Evolutionary conservation across 1,140 invertebrate genomes (phyloP).

Genomic region (Rhagoletis pomonella): DNA sequence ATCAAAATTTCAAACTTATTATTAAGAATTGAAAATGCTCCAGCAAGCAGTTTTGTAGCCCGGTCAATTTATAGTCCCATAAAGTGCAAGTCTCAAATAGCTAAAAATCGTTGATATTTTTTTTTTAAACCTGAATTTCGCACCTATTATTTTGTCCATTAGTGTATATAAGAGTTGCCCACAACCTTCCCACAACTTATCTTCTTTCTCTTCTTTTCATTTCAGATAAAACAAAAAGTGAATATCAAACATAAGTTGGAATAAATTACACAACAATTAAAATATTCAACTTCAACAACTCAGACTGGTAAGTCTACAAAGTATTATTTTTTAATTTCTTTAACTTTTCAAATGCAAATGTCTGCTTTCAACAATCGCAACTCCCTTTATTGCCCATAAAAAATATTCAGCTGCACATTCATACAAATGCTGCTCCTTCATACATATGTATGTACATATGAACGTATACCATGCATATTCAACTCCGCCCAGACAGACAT

Average conservation of each 20-base stretch:
- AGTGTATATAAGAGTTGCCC: no score
- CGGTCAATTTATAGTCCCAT: no score
- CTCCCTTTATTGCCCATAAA: constrained; percentile 32
- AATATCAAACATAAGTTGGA: not conserved
- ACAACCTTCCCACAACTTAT: no score
- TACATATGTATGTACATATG: not conserved
- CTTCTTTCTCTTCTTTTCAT: not conserved
- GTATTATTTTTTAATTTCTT: not conserved
- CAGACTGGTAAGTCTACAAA: not conserved
- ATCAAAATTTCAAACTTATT: no score
- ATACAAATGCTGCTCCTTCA: not conserved
- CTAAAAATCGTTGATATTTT: no score
- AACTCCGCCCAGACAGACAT: constrained; percentile 4
- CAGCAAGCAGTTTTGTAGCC: no score
- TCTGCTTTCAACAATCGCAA: constrained; percentile 34
- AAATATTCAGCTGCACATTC: not conserved
- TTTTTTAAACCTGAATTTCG: no score
- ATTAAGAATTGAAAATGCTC: no score
- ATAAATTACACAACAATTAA: constrained; percentile 21
- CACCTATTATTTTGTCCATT: no score
- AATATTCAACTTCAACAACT: not conserved
- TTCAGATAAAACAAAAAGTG: constrained; percentile 1
- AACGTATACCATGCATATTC: not conserved
- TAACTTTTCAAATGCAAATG: constrained; percentile 40
- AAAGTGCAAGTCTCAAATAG: no score